phyloP scores from a whole-genome alignment of 2,888 invertebrate genomes.

The Halocaridina rubra region DNA sequence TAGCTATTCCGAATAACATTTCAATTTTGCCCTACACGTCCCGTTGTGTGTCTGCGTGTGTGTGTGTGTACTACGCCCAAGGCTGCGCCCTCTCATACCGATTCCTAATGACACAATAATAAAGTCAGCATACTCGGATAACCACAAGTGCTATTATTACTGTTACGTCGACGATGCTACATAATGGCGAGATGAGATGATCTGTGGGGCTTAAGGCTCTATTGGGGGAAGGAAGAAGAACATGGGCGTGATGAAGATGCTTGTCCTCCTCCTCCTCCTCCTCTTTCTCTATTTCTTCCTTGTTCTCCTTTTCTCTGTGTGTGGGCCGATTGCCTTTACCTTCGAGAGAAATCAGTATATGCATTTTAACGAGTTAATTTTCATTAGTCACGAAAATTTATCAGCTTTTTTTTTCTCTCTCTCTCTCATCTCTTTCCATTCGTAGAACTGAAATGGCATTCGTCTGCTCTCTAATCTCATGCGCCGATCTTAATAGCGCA shows the following conservation, averaged over 20 bases:
- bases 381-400: neutral
- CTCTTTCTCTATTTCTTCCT: too few relatives aligned
- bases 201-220: too few relatives aligned
- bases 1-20: slow-evolving; percentile 25
- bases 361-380: neutral
- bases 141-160: too few relatives aligned
- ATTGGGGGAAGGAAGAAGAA: neutral
- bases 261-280: neutral
- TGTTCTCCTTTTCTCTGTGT: neutral
- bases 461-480: too few relatives aligned
- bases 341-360: neutral
- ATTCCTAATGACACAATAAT: too few relatives aligned
- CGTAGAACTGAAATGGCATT: too few relatives aligned
- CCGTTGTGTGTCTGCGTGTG: neutral
- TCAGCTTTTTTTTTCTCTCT: neutral
- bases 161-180: too few relatives aligned
- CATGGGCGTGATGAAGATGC: neutral
- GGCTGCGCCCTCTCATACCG: too few relatives aligned
- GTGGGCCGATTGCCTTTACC: neutral
- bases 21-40: slow-evolving; percentile 19
- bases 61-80: neutral
- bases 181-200: neutral
- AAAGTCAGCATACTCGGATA: too few relatives aligned
- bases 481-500: too few relatives aligned
- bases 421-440: too few relatives aligned